A percentile compares a stretch with the other conserved stretches of the same genome.
These are phyloP conservation scores for Scelioninae gen. 1 DNA, from an alignment of 2,888 invertebrate genomes.

Conservation along the genomic window DNA sequence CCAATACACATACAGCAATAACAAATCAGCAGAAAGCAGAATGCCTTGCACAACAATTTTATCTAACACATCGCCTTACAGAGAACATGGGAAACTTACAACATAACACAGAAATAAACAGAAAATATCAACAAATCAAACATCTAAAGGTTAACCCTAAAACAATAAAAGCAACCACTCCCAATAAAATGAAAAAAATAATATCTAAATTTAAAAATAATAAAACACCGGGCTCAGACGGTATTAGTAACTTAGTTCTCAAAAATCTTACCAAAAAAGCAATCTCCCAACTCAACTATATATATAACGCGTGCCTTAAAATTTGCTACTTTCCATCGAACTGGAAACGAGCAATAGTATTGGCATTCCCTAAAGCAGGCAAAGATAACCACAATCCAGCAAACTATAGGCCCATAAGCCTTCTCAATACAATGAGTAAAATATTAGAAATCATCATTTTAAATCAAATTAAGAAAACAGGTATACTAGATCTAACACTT, in stretches of 20 bases:
- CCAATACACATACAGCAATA: too few relatives aligned
- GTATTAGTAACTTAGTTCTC: neutral
- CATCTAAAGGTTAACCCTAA: neutral
- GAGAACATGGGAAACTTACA: constrained; percentile 6
- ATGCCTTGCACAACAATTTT: constrained; percentile 6
- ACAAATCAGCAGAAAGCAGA: constrained; percentile 1
- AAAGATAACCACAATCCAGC: neutral
- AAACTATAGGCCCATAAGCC: neutral
- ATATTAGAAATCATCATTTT: neutral
- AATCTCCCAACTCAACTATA: neutral
- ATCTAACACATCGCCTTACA: constrained; percentile 7
- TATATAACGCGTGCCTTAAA: neutral
- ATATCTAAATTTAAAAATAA: constrained; percentile 27
- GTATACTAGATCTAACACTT: neutral
- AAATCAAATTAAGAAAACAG: neutral
- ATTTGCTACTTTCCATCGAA: neutral
- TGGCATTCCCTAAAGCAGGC: neutral
- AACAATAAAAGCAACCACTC: neutral
- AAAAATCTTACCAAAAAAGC: neutral
- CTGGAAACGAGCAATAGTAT: neutral
- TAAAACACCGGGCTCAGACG: constrained; percentile 15
- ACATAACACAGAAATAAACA: neutral
- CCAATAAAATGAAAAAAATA: constrained; percentile 17
- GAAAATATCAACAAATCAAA: neutral
- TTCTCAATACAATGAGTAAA: neutral